These are phyloP conservation scores for Garrulus glandarius DNA, from an alignment of 2,797 vertebrate species.

Conservation along the genomic window DNA sequence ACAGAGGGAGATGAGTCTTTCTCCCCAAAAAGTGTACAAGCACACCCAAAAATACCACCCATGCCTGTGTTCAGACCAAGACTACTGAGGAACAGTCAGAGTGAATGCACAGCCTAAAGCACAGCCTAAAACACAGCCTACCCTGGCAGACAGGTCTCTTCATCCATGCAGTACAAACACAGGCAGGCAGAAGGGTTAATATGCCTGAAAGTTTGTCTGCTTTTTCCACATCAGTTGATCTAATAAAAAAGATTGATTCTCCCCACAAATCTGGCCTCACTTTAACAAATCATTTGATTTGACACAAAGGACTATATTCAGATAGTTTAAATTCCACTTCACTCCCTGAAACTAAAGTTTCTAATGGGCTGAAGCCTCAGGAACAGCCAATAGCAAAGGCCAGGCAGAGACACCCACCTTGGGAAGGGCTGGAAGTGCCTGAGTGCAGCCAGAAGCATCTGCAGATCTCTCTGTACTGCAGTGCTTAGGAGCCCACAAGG, in stretches of 20 bases:
- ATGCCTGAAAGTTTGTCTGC: conserved; percentile 6
- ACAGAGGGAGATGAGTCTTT: background rate
- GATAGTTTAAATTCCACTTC: conserved; percentile 56
- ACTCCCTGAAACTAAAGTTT: conserved; percentile 21
- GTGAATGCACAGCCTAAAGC: background rate
- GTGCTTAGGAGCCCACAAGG: background rate
- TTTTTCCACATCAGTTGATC: conserved; percentile 53
- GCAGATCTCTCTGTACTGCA: background rate
- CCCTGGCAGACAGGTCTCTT: background rate
- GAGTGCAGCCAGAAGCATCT: background rate
- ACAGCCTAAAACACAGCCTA: background rate
- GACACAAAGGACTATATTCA: conserved; percentile 56
- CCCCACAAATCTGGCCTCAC: conserved; percentile 48
- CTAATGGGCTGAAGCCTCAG: background rate
- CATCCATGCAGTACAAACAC: background rate
- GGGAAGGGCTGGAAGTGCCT: background rate
- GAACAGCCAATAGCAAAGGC: conserved; percentile 10
- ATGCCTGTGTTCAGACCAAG: background rate
- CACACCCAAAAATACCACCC: background rate
- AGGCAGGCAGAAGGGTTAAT: conserved; percentile 34
- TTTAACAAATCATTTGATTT: conserved; percentile 62
- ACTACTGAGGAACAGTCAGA: background rate
- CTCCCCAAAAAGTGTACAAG: background rate
- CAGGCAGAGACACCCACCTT: conserved; percentile 48
- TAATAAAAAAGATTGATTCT: conserved; percentile 66